A percentile compares a stretch with the other conserved stretches of the same genome.
phyloP scores from a whole-genome alignment of 2,797 vertebrate genomes.

The Semotilus atromaculatus region DNA sequence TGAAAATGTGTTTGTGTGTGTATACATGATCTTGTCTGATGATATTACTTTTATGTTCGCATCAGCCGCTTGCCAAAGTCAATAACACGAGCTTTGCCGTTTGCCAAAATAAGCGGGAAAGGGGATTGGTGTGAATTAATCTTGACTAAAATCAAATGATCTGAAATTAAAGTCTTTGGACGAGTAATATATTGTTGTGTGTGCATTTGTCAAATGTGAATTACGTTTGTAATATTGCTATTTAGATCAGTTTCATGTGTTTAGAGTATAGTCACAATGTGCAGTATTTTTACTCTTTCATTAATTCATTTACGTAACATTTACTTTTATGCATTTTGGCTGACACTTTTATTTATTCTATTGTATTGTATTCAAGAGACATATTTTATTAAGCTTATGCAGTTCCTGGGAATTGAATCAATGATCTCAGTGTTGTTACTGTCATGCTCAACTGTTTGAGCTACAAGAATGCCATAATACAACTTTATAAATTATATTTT shows the following conservation, averaged over 20 bases:
- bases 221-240: not conserved
- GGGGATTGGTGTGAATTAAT: not conserved
- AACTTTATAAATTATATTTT: not conserved
- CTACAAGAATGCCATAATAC: not conserved
- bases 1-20: not conserved
- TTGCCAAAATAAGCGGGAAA: not conserved
- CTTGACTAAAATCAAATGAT: not conserved
- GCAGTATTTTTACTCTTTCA: not conserved
- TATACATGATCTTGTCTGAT: not conserved
- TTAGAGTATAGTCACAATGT: not conserved
- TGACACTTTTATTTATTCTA: not conserved
- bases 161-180: not conserved
- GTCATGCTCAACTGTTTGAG: not conserved
- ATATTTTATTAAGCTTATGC: not conserved
- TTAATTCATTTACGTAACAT: not conserved
- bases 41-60: not conserved
- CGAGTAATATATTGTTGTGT: not conserved
- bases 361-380: not conserved
- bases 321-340: not conserved
- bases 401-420: not conserved
- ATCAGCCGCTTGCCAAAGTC: not conserved
- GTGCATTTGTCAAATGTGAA: not conserved
- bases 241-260: constrained; percentile 46
- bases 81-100: not conserved
- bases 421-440: not conserved